phyloP scores from a whole-genome alignment of 2,113 vertebrate species.

The Ceyx cyanopectus region DNA sequence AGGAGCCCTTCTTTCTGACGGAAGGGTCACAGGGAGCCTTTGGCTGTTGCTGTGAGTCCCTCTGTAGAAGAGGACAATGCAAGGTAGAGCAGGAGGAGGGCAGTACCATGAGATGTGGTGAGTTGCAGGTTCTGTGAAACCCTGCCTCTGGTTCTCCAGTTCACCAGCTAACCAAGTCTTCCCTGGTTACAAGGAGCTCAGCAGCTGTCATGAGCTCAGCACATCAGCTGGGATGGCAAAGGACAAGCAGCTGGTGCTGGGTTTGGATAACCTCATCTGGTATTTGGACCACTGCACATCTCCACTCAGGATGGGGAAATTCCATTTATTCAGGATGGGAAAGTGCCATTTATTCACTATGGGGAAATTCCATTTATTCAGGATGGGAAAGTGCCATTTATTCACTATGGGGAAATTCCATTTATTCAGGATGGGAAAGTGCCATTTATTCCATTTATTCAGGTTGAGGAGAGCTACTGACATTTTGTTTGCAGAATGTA shows the following conservation, averaged over 20 bases:
- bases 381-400: background rate
- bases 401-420: background rate
- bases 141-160: background rate
- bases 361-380: rapidly evolving
- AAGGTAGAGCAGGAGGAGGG: background rate
- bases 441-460: background rate
- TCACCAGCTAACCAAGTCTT: background rate
- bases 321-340: rapidly evolving
- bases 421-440: background rate
- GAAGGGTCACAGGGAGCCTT: rapidly evolving
- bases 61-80: background rate
- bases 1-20: background rate
- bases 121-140: background rate
- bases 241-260: background rate
- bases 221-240: rapidly evolving
- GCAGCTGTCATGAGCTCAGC: background rate
- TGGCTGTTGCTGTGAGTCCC: background rate
- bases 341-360: background rate
- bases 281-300: background rate
- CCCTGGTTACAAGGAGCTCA: background rate
- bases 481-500: background rate
- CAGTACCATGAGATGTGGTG: background rate
- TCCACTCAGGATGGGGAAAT: background rate
- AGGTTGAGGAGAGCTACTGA: background rate
- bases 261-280: background rate